Percentiles rank a stretch among this genome's conserved stretches.
These are phyloP conservation scores for Pygoscelis adeliae DNA, from an alignment of 2,113 vertebrate genomes.

Conservation along the genomic window DNA sequence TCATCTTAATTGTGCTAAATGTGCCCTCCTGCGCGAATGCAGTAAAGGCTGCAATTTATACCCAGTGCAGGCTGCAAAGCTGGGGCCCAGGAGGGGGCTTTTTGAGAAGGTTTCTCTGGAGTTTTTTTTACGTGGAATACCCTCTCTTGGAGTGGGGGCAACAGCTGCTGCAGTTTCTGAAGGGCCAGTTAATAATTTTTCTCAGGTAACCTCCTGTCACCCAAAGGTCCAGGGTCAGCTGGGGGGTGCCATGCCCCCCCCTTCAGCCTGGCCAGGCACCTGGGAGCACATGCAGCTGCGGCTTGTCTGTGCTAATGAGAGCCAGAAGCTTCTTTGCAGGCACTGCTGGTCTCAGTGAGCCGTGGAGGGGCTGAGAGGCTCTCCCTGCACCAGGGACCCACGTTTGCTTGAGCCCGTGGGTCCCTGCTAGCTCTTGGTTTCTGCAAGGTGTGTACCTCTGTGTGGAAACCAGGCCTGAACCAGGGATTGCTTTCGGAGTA, in stretches of 20 bases:
- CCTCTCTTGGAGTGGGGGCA: neutral
- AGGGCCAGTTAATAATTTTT: rapidly evolving
- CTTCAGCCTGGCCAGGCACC: neutral
- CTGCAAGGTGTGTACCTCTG: rapidly evolving
- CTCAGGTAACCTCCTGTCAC: neutral
- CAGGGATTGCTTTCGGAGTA: rapidly evolving
- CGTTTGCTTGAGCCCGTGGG: rapidly evolving
- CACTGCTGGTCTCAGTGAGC: rapidly evolving
- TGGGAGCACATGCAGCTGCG: neutral
- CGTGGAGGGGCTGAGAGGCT: rapidly evolving
- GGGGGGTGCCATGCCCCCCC: too few species aligned
- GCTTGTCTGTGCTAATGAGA: rapidly evolving
- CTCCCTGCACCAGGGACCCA: rapidly evolving
- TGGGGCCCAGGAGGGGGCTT: rapidly evolving
- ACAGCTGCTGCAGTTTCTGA: neutral
- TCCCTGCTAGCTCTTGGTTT: neutral
- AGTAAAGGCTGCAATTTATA: neutral
- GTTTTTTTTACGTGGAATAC: neutral
- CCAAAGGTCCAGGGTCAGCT: rapidly evolving
- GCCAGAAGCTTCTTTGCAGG: rapidly evolving
- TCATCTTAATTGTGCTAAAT: neutral
- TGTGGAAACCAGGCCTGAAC: rapidly evolving
- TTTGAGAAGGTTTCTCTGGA: rapidly evolving
- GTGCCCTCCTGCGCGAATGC: neutral
- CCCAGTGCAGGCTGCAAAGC: neutral